Evolutionary conservation across 2,797 vertebrate genomes (phyloP), one percentile per base, ranked within the genome.

Genomic region (Scarus forsteni): DNA sequence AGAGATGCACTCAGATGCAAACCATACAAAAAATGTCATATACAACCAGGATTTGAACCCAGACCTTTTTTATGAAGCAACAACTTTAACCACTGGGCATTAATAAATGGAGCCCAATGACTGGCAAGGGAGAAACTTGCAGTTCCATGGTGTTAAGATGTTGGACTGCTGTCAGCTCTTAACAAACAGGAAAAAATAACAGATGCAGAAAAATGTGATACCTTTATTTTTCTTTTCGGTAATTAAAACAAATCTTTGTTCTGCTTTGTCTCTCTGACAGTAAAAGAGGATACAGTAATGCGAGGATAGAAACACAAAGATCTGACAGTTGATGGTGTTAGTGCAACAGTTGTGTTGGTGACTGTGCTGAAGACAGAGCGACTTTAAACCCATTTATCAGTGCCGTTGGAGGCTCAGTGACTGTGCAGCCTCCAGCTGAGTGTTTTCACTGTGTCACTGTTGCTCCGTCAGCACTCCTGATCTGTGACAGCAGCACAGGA

Each of bases 401-500:
- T 52, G 66, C 42, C 27, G 48, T 14, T 16, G 56, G 55, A 53
- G 42, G 8, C 44, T 63, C 50, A 11, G 52, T 68, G 73, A 70
- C 71, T n/a, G 16, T 16, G 52, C 57, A 51, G 56, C 53, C 53
- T 66, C 68, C 64, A 66, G 58, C 66, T 51, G 53, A 61, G 50
- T 19, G 43, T 53, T 50, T 55, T 55, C 53, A 39, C 54, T 67
- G 14, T 61, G 54, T 27, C 60, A 43, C 43, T 1, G 60, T 64
- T 70, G 46, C 48, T 66, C 48, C 36, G 65, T 12, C 62, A 59
- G 60, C 49, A 62, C 18, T 51, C 43, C 46, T 43, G 36, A 60
- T 46, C 19, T 79, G 73, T 81, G 73, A 74, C 68, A 54, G 35
- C 52, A 54, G 52, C 52, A 51, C 50, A 52, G 68, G 1, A 43